Conservation (phyloP, 2,888 invertebrate genomes). For the Chorisops tibialis region DNA sequence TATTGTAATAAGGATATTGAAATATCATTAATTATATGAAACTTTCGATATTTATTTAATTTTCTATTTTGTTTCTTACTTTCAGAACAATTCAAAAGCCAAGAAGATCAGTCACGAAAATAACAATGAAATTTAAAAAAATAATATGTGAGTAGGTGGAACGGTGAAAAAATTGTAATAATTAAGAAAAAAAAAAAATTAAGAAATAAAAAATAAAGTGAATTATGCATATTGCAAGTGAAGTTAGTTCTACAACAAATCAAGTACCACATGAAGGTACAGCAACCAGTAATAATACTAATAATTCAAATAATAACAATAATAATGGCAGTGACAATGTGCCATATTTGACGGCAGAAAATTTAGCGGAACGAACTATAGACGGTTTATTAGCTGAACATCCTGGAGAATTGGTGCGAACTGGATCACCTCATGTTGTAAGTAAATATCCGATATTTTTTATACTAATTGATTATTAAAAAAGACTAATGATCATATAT, state of each 20-base stretch:
- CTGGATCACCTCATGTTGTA: slow-evolving; percentile 92
- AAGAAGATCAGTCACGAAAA: background rate
- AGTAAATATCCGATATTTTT: slow-evolving; percentile 42
- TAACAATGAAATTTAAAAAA: background rate
- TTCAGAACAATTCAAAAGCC: background rate
- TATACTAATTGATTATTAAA: too few species aligned
- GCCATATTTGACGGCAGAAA: slow-evolving; percentile 69
- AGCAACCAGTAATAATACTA: slow-evolving; percentile 38
- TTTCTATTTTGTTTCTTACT: too few species aligned
- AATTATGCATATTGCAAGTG: slow-evolving; percentile 73
- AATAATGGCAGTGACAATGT: slow-evolving; percentile 46
- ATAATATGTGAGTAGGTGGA: slow-evolving; percentile 29
- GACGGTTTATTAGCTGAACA: slow-evolving; percentile 85
- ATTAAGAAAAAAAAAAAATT: background rate
- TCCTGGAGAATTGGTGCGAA: slow-evolving; percentile 88
- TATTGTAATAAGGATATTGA: too few species aligned
- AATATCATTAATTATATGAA: too few species aligned
- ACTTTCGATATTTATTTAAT: too few species aligned
- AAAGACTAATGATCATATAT: too few species aligned
- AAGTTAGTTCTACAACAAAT: slow-evolving; percentile 70
- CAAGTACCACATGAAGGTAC: slow-evolving; percentile 53
- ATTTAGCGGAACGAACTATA: slow-evolving; percentile 77
- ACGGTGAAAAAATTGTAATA: slow-evolving; percentile 25
- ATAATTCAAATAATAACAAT: slow-evolving; percentile 39
- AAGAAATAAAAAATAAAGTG: background rate